These are phyloP conservation scores for Bombus terrestris DNA, from an alignment of 1,140 invertebrate genomes.

Conservation along the genomic window DNA sequence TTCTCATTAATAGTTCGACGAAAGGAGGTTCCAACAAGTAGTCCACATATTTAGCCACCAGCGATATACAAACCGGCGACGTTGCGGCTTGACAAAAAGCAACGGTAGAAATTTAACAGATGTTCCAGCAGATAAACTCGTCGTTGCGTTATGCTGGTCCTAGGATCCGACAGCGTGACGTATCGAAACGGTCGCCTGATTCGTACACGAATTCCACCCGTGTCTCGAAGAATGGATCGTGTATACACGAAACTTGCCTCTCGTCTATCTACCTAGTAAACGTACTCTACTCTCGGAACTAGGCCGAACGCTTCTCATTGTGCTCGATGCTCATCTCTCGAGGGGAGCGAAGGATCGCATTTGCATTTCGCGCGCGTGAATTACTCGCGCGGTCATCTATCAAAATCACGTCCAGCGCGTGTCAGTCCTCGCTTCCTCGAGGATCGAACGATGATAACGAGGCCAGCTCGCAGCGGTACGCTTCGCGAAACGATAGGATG, in stretches of 20 bases:
- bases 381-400: conserved; percentile 17
- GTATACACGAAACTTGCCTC: background rate
- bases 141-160: background rate
- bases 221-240: conserved; percentile 9
- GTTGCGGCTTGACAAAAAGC: conserved; percentile 1
- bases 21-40: background rate
- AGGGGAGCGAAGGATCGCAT: background rate
- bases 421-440: background rate
- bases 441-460: background rate
- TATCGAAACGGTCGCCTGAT: background rate
- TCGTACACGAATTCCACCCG: conserved; percentile 15
- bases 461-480: background rate
- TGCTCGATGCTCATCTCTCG: conserved; percentile 26
- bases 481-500: background rate
- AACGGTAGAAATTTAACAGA: conserved; percentile 5
- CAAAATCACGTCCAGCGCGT: conserved; percentile 4
- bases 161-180: conserved; percentile 21
- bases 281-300: background rate
- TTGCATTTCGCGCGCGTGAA: conserved; percentile 23
- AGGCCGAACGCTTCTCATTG: conserved; percentile 48
- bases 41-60: background rate
- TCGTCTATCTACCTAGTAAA: background rate
- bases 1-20: background rate
- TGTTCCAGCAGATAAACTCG: conserved; percentile 1
- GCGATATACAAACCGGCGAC: background rate